Evolutionary conservation across 1,140 invertebrate species (phyloP).

Genomic region (honey bee (Apis mellifera)): Amel_HAv3.1 CM009943.2:7912001-7912500

Average conservation of each 20-base stretch:
- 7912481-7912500: too few relatives aligned
- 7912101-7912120: conserved; percentile 55
- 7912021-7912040: conserved; percentile 72
- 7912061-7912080: conserved; percentile 77
- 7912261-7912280: conserved; percentile 68
- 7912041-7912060: conserved; percentile 76
- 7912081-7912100: conserved; percentile 79
- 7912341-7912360: neutral
- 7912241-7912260: conserved; percentile 77
- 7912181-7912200: conserved; percentile 77
- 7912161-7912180: conserved; percentile 11
- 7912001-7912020: conserved; percentile 55
- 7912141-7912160: conserved; percentile 5
- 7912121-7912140: conserved; percentile 57
- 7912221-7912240: conserved; percentile 76
- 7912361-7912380: too few relatives aligned
- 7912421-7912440: too few relatives aligned
- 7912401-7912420: too few relatives aligned
- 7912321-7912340: too few relatives aligned
- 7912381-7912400: too few relatives aligned
- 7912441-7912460: too few relatives aligned
- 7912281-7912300: conserved; percentile 54
- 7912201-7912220: conserved; percentile 79
- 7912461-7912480: too few relatives aligned
- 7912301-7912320: conserved; percentile 11